These are phyloP conservation scores for Campoletis raptor DNA, from an alignment of 2,888 invertebrate genomes.

Conservation along the genomic window DNA sequence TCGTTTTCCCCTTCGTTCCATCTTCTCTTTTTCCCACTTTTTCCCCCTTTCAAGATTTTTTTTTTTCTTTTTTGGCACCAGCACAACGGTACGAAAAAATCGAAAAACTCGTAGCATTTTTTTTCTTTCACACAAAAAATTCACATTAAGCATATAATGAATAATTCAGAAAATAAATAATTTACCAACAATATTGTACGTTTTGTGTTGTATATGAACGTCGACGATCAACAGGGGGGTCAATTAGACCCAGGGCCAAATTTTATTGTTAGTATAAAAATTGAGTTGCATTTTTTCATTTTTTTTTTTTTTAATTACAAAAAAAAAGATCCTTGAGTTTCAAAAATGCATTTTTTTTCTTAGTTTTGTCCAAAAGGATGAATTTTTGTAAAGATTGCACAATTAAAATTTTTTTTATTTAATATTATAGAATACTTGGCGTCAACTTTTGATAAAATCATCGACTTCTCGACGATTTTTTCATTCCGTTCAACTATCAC, in stretches of 20 bases:
- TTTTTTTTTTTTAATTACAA: neutral
- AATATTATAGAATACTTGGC: neutral
- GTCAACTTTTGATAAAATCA: neutral
- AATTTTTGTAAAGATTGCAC: neutral
- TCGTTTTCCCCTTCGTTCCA: constrained; percentile 20
- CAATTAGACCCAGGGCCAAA: no score
- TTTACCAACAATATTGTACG: neutral
- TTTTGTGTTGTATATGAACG: no score
- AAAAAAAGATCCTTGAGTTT: no score
- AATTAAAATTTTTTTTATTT: neutral
- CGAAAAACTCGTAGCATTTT: neutral
- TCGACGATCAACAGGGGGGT: no score
- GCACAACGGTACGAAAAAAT: neutral
- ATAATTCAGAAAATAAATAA: neutral
- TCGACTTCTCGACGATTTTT: neutral
- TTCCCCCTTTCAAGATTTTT: neutral
- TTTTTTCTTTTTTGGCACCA: neutral
- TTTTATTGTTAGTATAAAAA: no score
- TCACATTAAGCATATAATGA: neutral
- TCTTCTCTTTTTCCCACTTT: constrained; percentile 45
- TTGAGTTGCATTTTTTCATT: neutral
- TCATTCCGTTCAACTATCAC: neutral
- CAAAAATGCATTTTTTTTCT: neutral
- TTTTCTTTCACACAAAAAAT: neutral
- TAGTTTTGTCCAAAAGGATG: neutral